Evolutionary conservation across 2,888 invertebrate species (phyloP), one percentile per base, ranked within the genome.

Genomic region (Steinernema scapterisci): DNA sequence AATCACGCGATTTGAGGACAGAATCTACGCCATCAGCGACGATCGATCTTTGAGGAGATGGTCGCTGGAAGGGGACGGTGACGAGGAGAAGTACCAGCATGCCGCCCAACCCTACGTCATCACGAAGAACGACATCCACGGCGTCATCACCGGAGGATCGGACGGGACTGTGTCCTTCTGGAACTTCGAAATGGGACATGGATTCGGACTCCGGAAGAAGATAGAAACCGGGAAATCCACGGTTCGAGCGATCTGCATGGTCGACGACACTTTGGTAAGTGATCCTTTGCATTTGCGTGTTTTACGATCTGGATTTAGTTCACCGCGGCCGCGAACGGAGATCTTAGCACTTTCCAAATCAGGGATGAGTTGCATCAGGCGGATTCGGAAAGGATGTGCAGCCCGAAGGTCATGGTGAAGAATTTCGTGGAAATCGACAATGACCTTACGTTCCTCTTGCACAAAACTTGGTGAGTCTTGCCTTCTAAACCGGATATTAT

Each of bases 91-190:
- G 16, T 75, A 56, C 48, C 73, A 44, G 3, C 75, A 75, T 44
- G 9, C 46, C 23, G 63, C 63, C 0, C 72, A 73, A 16, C 75
- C 75, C n/a, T 75, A 74, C 23, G 54, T 73, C 9, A 54, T 75
- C 19, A 38, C 70, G 6, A 54, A 63, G 19, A 31, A 38, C 23
- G 16, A 23, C 3, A 43, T 75, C 25, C 25, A 46, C 27, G 54
- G 72, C 13, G 23, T 75, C 3, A 38, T 75, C 19, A 75, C 75
- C 6, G 75, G 56, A 7, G 75, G 75, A 9, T 54, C 44, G 11
- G 75, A 75, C 27, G 63, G 75, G 45, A 73, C 19, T 23, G 63
- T 75, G 16, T 75, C 63, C 48, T n/a, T 75, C 27, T 75, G 75
- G 75, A 27, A 25, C 6, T 75, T 74, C n/a, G 45, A 38, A 1